These are phyloP conservation scores for Progne subis DNA, from an alignment of 2,113 vertebrate species.

Conservation along the genomic window DNA sequence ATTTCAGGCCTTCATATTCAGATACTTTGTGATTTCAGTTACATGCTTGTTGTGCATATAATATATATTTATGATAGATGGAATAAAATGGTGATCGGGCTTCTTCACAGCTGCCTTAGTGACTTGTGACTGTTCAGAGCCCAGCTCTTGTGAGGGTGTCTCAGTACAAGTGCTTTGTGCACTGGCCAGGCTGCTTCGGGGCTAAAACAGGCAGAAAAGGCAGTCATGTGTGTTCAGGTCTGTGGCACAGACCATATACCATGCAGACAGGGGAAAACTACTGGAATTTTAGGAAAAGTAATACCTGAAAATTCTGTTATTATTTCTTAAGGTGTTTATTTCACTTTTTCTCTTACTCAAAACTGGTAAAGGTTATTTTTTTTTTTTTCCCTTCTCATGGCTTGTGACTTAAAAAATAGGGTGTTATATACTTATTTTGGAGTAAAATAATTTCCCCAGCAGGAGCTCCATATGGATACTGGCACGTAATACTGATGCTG, in stretches of 20 bases:
- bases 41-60: background rate
- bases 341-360: background rate
- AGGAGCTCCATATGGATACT: background rate
- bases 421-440: background rate
- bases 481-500: fast-evolving
- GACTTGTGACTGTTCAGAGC: background rate
- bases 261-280: background rate
- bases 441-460: background rate
- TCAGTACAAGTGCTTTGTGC: background rate
- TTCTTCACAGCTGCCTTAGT: background rate
- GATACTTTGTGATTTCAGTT: background rate
- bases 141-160: background rate
- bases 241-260: background rate
- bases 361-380: background rate
- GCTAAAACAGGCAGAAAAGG: background rate
- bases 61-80: fast-evolving
- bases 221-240: background rate
- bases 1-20: background rate
- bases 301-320: background rate
- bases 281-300: background rate
- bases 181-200: fast-evolving
- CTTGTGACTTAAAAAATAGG: background rate
- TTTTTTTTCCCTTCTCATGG: background rate
- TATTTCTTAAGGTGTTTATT: background rate
- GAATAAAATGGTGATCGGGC: background rate